Conservation (phyloP, 2,113 vertebrate species). For the Hystrix brachyura region DNA sequence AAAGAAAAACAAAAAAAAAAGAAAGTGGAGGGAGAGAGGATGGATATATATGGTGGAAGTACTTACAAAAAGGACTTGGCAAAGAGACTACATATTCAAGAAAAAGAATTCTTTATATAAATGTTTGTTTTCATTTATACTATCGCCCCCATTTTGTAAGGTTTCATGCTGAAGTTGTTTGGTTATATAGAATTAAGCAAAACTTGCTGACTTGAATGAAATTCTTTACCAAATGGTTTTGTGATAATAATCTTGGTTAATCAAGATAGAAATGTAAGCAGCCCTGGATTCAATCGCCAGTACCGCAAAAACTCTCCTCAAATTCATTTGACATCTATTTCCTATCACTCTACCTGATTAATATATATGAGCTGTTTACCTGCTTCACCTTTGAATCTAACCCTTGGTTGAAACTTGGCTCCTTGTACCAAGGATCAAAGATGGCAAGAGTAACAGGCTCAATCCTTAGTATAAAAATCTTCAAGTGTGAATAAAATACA, state of each 20-base stretch:
- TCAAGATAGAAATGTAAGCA: conserved; percentile 39
- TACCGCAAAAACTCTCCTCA: not conserved
- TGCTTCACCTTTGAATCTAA: conserved; percentile 8
- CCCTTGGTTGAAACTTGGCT: not conserved
- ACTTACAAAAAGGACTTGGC: not conserved
- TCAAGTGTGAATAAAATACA: conserved; percentile 40
- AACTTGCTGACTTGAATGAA: conserved; percentile 38
- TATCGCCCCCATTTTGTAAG: not conserved
- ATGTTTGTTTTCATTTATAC: not conserved
- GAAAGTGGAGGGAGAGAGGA: not conserved
- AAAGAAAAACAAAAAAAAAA: not conserved
- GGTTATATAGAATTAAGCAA: not conserved
- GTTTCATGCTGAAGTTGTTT: not conserved
- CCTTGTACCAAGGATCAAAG: conserved; percentile 6
- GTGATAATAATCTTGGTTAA: conserved; percentile 44
- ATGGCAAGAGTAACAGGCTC: not conserved
- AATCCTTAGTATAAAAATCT: conserved; percentile 27
- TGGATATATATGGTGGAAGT: not conserved
- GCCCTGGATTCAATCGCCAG: not conserved
- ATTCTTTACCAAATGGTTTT: conserved; percentile 27
- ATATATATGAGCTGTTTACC: not conserved
- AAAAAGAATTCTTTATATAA: conserved; percentile 8
- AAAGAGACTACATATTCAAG: not conserved
- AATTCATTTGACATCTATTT: not conserved
- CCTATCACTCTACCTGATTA: not conserved